phyloP scores from a whole-genome alignment of 2,113 vertebrate genomes.

The Tyrannus savana region DNA sequence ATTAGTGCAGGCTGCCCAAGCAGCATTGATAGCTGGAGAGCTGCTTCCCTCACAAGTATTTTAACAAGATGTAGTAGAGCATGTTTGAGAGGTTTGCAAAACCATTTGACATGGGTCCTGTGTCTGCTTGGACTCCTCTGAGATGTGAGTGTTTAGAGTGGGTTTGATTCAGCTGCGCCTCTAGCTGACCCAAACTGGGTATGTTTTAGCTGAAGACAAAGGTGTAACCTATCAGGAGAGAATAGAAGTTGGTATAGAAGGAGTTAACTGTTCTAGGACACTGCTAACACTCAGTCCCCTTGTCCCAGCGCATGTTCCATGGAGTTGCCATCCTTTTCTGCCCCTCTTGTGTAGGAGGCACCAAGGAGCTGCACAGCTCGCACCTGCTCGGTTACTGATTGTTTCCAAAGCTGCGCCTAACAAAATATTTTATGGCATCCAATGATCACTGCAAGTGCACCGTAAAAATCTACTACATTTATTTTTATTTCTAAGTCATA shows the following conservation, averaged over 20 bases:
- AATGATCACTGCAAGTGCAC: background rate
- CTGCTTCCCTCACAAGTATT: background rate
- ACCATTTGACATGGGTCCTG: background rate
- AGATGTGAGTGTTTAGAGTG: background rate
- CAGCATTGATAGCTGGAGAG: background rate
- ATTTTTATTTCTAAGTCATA: constrained; percentile 35
- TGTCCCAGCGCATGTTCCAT: background rate
- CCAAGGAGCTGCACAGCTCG: background rate
- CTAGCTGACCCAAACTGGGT: background rate
- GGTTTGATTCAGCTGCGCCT: background rate
- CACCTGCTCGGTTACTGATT: background rate
- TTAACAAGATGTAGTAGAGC: background rate
- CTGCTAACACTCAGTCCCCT: background rate
- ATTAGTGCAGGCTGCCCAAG: background rate
- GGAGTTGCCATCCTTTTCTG: background rate
- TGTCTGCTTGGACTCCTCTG: background rate
- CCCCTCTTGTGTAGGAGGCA: background rate
- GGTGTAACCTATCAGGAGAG: background rate
- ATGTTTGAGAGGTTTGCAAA: background rate
- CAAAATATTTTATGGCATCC: background rate
- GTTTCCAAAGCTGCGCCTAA: background rate
- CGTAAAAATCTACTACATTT: background rate
- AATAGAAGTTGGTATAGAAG: background rate
- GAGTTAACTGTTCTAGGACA: background rate
- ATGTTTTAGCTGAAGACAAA: background rate